Conservation (phyloP, 2,888 invertebrate genomes). For the Acheta domesticus region DNA sequence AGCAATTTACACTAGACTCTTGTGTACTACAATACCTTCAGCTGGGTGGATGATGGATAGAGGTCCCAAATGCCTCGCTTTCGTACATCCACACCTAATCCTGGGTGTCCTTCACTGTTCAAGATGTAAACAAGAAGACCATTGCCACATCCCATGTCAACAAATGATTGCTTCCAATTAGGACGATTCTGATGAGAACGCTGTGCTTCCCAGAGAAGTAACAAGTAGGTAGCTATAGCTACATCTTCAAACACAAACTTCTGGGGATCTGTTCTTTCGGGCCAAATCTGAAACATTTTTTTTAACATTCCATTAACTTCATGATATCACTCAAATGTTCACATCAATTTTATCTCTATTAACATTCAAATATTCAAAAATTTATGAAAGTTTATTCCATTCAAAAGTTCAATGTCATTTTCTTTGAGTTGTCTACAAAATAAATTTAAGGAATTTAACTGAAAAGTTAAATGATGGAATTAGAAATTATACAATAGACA, state of each 20-base stretch:
- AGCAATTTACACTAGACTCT: too few relatives aligned
- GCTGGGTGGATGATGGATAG: conserved; percentile 61
- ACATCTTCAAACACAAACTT: conserved; percentile 97
- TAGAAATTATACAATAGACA: too few relatives aligned
- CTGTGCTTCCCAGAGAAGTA: conserved; percentile 72
- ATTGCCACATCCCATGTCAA: conserved; percentile 97
- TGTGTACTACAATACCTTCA: conserved; percentile 55
- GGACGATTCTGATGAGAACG: conserved; percentile 46
- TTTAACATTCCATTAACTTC: background rate
- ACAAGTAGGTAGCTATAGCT: conserved; percentile 84
- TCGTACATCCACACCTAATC: conserved; percentile 80
- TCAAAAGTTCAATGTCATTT: too few relatives aligned
- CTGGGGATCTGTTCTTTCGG: conserved; percentile 86
- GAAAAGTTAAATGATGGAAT: too few relatives aligned
- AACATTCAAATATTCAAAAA: too few relatives aligned
- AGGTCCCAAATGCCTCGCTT: conserved; percentile 84
- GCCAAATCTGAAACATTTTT: conserved; percentile 66
- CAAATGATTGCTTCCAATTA: conserved; percentile 61
- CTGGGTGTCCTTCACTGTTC: conserved; percentile 74
- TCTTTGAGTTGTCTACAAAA: too few relatives aligned
- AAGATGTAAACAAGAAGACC: conserved; percentile 87
- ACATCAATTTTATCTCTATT: too few relatives aligned
- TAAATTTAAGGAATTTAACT: too few relatives aligned
- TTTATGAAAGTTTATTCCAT: too few relatives aligned
- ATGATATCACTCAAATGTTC: background rate